Base-by-base conservation (phyloP, 2,888 invertebrate species). In the Syritta pipiens region DNA sequence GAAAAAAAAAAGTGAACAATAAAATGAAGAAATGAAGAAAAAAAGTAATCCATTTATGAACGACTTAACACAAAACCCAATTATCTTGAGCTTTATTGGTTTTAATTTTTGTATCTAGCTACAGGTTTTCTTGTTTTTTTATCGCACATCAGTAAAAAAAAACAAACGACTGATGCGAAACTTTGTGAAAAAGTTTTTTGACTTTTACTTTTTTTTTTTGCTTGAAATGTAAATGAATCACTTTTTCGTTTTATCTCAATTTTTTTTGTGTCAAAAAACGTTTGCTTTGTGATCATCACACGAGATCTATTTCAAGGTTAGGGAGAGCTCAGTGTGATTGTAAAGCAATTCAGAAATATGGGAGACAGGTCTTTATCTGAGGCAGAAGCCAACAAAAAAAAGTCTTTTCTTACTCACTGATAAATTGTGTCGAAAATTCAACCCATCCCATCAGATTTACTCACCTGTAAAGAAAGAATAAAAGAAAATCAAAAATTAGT, bases 201-300 rank as follows among this genome's bases (percentile, higher is more conserved):
- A 35, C 35, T 35, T 14, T 35, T 35, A 35, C 35, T 35, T 35
- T 35, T n/a, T n/a, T n/a, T n/a, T n/a, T n/a, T n/a, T n/a, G n/a
- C 35, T 35, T 14, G 14, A 12, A 12, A 1, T 3, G 19, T 37
- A 17, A 37, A 7, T 37, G 17, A 37, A 7, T 35, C 14, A 17
- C 19, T 37, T 14, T 37, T n/a, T 37, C 32, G n/a, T n/a, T 9
- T 32, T n/a, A 12, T 37, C 14, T 32, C n/a, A 9, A n/a, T 37
- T 37, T 17, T 37, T 37, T 0, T 7, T 5, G 1, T 12, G 12
- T 37, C 17, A 7, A 17, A 17, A 37, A 17, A 17, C 12, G 14
- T 12, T 17, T 9, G 37, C 7, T 37, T 37, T 4, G 14, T 6
- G 1, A 5, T 14, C 30, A 30, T 14, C 10, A n/a, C n/a, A n/a